These are phyloP conservation scores for Brenthis ino DNA, from an alignment of 2,888 invertebrate genomes.

Conservation along the genomic window DNA sequence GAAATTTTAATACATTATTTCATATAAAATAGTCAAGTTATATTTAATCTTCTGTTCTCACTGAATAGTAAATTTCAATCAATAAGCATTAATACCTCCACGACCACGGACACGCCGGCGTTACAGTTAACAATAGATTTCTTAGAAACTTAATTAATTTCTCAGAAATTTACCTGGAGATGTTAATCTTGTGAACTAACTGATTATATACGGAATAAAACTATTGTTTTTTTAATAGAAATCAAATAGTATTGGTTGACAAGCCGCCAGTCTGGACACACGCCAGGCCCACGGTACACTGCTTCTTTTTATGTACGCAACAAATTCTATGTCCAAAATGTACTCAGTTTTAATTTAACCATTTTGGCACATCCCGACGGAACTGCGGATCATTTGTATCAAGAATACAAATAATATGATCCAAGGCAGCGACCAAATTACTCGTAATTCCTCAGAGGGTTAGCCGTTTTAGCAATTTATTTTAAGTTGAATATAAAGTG, in stretches of 20 bases:
- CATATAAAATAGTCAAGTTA: no score
- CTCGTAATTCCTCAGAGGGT: constrained; percentile 8
- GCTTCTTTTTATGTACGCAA: constrained; percentile 65
- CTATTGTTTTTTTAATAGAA: neutral
- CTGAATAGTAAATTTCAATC: no score
- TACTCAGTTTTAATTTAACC: constrained; percentile 74
- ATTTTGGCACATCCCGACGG: constrained; percentile 74
- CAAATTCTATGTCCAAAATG: constrained; percentile 57
- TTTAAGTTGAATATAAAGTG: neutral
- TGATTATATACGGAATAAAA: no score
- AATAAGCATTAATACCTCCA: no score
- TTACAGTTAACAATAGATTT: no score
- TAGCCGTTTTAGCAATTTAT: constrained; percentile 10
- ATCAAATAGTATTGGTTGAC: constrained; percentile 26
- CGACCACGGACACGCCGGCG: no score
- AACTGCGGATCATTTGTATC: constrained; percentile 72
- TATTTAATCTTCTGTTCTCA: no score
- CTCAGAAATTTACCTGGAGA: no score
- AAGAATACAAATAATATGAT: constrained; percentile 69
- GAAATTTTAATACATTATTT: no score
- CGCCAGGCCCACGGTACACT: constrained; percentile 41
- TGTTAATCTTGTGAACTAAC: no score
- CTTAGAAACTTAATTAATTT: no score
- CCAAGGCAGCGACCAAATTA: constrained; percentile 46
- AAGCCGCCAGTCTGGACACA: constrained; percentile 37